Conservation (phyloP, 1,140 invertebrate genomes). For the Orchestia grillus region DNA sequence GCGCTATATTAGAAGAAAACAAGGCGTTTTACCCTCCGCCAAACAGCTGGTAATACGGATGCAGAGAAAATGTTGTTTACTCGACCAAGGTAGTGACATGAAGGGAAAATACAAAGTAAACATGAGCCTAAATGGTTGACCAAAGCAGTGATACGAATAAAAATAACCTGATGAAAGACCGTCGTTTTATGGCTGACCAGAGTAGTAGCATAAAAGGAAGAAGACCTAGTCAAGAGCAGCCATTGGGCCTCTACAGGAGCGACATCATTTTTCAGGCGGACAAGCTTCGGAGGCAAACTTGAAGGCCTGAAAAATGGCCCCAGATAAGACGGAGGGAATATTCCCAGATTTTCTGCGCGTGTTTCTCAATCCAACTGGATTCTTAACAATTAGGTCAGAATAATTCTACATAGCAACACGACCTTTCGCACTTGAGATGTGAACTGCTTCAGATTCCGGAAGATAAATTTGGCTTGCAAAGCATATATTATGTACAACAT, state of each 20-base stretch:
- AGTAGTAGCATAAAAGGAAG: neutral
- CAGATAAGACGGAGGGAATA: neutral
- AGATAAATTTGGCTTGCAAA: neutral
- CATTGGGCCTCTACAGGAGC: neutral
- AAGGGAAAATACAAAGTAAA: neutral
- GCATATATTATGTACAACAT: neutral
- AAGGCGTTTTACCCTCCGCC: no score
- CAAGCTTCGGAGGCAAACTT: neutral
- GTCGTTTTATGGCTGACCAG: neutral
- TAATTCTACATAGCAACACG: neutral
- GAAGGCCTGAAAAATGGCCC: neutral
- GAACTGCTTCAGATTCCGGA: neutral
- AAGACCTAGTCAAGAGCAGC: neutral
- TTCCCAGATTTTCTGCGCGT: neutral
- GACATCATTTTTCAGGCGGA: neutral
- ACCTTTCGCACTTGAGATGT: neutral
- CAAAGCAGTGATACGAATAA: neutral
- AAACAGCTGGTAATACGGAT: neutral
- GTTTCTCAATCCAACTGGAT: neutral
- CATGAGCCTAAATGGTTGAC: no score
- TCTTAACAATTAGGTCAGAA: neutral
- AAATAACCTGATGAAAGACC: neutral
- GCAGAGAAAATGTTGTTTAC: neutral
- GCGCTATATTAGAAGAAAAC: neutral
- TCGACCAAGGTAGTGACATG: neutral